A percentile compares a stretch with the other conserved stretches of the same genome.
phyloP scores from a whole-genome alignment of 2,888 invertebrate species.

The Galeruca laticollis region DNA sequence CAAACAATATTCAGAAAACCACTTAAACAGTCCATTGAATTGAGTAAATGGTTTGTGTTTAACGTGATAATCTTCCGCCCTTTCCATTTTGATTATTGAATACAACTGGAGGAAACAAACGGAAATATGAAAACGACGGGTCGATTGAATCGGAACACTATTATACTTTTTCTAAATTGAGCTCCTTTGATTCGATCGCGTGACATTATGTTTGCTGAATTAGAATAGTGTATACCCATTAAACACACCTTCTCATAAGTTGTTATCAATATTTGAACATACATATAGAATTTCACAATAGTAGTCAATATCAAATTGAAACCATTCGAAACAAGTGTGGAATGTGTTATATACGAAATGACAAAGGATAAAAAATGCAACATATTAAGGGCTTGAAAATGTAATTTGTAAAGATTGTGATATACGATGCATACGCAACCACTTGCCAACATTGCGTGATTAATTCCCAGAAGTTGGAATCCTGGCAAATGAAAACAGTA shows the following conservation, averaged over 20 bases:
- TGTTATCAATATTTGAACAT: background rate
- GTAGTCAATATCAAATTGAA: no score
- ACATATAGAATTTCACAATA: no score
- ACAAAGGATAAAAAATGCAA: no score
- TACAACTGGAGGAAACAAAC: constrained; percentile 21
- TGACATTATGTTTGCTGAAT: background rate
- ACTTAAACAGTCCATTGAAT: constrained; percentile 34
- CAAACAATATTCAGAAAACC: constrained; percentile 29
- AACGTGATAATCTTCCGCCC: constrained; percentile 21
- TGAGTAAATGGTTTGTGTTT: constrained; percentile 32
- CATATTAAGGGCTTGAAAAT: no score
- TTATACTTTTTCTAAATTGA: background rate
- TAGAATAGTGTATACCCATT: background rate
- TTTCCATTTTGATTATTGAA: constrained; percentile 18
- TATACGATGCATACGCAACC: no score
- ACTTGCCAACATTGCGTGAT: no score
- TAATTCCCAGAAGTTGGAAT: no score
- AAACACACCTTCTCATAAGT: background rate
- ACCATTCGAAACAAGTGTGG: no score
- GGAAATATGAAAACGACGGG: constrained; percentile 16
- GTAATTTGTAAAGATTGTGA: no score
- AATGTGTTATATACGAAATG: no score
- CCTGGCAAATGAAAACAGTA: no score
- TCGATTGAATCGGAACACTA: background rate
- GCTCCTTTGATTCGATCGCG: background rate